Conservation (phyloP, 2,797 vertebrate species). For the Sebastes iracundus region DNA sequence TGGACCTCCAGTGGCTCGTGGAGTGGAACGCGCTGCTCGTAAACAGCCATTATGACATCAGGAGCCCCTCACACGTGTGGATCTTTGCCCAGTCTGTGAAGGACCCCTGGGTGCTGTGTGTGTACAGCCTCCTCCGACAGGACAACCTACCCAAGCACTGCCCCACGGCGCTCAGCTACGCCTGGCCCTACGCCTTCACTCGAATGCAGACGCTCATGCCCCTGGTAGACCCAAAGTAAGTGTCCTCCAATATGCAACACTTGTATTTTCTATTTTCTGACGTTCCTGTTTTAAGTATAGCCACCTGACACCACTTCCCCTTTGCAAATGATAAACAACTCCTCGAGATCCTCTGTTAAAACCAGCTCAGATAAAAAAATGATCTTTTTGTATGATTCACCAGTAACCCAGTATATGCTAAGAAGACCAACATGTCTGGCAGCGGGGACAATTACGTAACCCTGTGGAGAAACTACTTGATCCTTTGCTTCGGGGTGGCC, state of each 20-base stretch:
- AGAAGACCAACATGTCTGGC: slow-evolving; percentile 93
- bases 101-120: slow-evolving; percentile 96
- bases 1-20: slow-evolving; percentile 96
- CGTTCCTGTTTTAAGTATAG: slow-evolving; percentile 4
- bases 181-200: slow-evolving; percentile 97
- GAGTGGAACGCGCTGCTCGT: slow-evolving; percentile 95
- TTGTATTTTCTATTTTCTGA: slow-evolving; percentile 16
- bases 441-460: slow-evolving; percentile 90
- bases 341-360: not conserved
- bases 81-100: slow-evolving; percentile 97
- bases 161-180: slow-evolving; percentile 94
- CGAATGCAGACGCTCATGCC: slow-evolving; percentile 96
- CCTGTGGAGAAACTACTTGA: slow-evolving; percentile 98
- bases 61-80: slow-evolving; percentile 98
- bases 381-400: slow-evolving; percentile 1
- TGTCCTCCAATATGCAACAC: not conserved
- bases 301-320: slow-evolving; percentile 5
- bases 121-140: slow-evolving; percentile 95
- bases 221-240: slow-evolving; percentile 95
- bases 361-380: slow-evolving; percentile 1
- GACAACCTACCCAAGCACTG: slow-evolving; percentile 96
- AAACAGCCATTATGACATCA: slow-evolving; percentile 95
- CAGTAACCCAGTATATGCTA: slow-evolving; percentile 95
- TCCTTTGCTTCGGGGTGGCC: slow-evolving; percentile 97
- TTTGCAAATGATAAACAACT: not conserved